Base-by-base conservation (phyloP, 2,113 vertebrate genomes). In the rabbit (Oryctolagus cuniculus) region DNA sequence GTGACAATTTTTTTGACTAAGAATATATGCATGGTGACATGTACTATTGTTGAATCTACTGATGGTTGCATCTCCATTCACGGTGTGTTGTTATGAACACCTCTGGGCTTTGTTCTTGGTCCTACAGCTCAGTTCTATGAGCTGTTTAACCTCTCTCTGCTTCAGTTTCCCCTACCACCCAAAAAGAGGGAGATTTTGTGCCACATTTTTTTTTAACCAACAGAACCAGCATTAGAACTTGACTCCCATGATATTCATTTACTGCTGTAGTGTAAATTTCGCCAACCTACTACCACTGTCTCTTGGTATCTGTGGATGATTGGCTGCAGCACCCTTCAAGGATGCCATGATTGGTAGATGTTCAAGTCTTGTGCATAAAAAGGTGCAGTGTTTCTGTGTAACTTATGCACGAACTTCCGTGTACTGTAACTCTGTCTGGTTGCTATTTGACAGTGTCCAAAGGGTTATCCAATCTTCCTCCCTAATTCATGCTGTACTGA, bases 321-420 rank as follows among this genome's bases (percentile, higher is more conserved):
- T 58, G 55, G 55, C 55, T 58, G 15, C 17, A 58, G 55, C 15
- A 58, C 55, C 55, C 55, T 44, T 44, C 44, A 44, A 44, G 44
- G 44, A 44, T 44, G 44, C 1, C 44, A 44, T 44, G 44, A 44
- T 44, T 44, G 44, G 44, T 44, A 44, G 44, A 44, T 44, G 13
- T 19, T 58, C 55, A 15, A 58, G 55, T 16, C 55, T 15, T 16
- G 55, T 15, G 55, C 55, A 58, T 58, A 19, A 58, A 58, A 58
- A 58, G 55, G 55, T 19, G 19, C 55, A 58, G 55, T 58, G 55
- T 19, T 58, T 58, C 55, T 19, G 13, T 58, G 55, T 15, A 58
- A 58, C 19, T 19, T 58, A 17, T 58, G 4, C 6, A 0, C 0
- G 21, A n/a, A 10, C 16, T 15, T 49, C 9, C 7, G 4, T 17